These are phyloP conservation scores for Megalonaias nervosa DNA, from an alignment of 1,140 invertebrate species.

Conservation along the genomic window DNA sequence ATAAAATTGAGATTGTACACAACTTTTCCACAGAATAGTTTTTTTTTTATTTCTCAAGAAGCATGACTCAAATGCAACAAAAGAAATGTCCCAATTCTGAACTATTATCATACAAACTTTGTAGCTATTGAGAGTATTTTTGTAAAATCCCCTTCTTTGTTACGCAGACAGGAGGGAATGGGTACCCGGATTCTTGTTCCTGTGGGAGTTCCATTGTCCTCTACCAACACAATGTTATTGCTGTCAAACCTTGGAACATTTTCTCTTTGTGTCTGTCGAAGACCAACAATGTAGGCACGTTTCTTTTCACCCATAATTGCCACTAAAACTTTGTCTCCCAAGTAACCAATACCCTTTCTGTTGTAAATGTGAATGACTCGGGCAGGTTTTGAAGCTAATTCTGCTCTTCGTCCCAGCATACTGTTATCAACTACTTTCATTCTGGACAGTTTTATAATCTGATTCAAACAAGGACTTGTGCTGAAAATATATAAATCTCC, in stretches of 20 bases:
- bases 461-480: constrained; percentile 46
- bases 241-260: constrained; percentile 95
- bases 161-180: constrained; percentile 90
- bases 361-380: constrained; percentile 77
- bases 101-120: constrained; percentile 84
- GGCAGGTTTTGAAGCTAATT: constrained; percentile 93
- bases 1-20: too few species aligned
- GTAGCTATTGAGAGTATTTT: constrained; percentile 95
- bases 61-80: too few species aligned
- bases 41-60: too few species aligned
- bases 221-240: constrained; percentile 97
- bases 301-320: constrained; percentile 98
- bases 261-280: constrained; percentile 82
- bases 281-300: constrained; percentile 95
- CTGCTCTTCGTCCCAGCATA: constrained; percentile 92
- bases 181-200: constrained; percentile 96
- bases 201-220: constrained; percentile 92
- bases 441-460: constrained; percentile 77
- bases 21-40: too few species aligned
- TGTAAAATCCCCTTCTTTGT: constrained; percentile 89
- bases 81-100: too few species aligned
- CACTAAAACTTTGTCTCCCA: constrained; percentile 85
- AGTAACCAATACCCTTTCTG: constrained; percentile 76
- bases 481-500: constrained; percentile 37
- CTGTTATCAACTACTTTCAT: constrained; percentile 97